Conservation (phyloP, 2,888 invertebrate genomes). For the Acanthacorydalis orientalis region DNA sequence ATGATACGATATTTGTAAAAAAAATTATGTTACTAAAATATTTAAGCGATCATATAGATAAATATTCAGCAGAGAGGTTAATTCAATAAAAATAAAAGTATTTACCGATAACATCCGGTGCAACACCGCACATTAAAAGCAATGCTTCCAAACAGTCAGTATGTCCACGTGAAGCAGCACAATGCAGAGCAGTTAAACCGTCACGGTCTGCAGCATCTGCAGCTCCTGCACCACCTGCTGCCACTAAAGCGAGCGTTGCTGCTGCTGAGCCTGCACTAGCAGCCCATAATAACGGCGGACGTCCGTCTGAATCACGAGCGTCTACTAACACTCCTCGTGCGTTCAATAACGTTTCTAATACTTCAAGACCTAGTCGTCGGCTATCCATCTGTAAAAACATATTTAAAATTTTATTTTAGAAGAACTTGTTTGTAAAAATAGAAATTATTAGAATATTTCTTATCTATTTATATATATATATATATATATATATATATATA, state of each 20-base stretch:
- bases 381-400: conserved; percentile 14
- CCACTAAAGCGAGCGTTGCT: conserved; percentile 74
- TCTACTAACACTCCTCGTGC: conserved; percentile 67
- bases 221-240: conserved; percentile 69
- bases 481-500: too few relatives aligned
- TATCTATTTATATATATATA: too few relatives aligned
- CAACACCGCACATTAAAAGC: conserved; percentile 72
- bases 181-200: conserved; percentile 88
- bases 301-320: conserved; percentile 77
- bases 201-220: conserved; percentile 78
- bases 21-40: not conserved
- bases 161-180: conserved; percentile 92
- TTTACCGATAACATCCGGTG: conserved; percentile 54
- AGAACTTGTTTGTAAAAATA: too few relatives aligned
- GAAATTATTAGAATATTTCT: too few relatives aligned
- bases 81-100: not conserved
- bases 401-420: too few relatives aligned
- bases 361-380: conserved; percentile 50
- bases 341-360: conserved; percentile 59
- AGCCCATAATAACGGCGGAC: conserved; percentile 93
- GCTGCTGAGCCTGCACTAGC: conserved; percentile 91
- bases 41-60: too few relatives aligned
- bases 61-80: too few relatives aligned
- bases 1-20: not conserved
- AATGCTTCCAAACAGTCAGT: conserved; percentile 80